phyloP scores from a whole-genome alignment of 2,113 vertebrate genomes.

The Gymnobelideus leadbeateri region DNA sequence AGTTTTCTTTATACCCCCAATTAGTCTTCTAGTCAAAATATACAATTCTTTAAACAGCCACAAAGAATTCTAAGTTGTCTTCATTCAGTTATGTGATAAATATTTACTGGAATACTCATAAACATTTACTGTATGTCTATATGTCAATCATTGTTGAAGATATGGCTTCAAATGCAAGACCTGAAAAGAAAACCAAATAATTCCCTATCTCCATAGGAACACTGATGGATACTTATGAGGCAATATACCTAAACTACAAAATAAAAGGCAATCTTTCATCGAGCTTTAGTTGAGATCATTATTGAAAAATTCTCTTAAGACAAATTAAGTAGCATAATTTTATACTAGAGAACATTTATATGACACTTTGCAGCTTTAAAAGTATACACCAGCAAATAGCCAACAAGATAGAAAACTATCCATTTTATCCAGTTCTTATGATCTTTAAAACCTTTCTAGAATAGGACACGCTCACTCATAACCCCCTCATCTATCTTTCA shows the following conservation, averaged over 20 bases:
- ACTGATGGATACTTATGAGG: neutral
- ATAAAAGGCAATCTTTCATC: neutral
- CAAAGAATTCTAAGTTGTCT: neutral
- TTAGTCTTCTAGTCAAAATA: neutral
- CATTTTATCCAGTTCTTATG: neutral
- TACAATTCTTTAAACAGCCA: neutral
- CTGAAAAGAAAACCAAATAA: neutral
- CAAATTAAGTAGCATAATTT: neutral
- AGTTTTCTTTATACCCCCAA: constrained; percentile 24
- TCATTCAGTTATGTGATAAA: neutral
- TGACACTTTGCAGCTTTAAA: neutral
- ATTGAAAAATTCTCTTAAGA: neutral
- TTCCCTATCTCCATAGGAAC: neutral
- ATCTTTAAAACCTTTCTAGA: neutral
- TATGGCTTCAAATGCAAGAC: neutral
- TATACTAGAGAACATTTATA: neutral
- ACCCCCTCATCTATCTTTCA: neutral
- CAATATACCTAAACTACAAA: neutral
- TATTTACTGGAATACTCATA: neutral
- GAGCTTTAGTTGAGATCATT: neutral
- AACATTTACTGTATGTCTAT: neutral
- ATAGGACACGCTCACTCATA: neutral
- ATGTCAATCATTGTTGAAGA: neutral
- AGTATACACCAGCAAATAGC: neutral
- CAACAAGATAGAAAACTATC: neutral